Evolutionary conservation across 2,888 invertebrate genomes (phyloP).

Genomic region (Sphaeridia pumilis): DNA sequence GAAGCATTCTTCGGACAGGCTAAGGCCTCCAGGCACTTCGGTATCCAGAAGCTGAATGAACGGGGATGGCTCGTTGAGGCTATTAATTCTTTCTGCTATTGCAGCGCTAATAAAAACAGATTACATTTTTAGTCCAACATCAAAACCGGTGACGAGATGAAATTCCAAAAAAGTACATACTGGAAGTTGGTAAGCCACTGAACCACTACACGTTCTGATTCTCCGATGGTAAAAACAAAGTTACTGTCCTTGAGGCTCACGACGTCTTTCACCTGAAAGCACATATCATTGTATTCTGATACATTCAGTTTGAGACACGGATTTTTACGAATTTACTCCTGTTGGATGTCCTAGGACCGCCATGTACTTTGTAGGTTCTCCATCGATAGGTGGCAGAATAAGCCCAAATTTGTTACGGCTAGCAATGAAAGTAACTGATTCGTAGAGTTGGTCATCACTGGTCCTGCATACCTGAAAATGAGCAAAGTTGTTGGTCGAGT

Average conservation of each 20-base stretch:
- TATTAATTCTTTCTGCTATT: constrained; percentile 6
- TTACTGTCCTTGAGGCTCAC: no score
- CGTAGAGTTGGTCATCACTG: no score
- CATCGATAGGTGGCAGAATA: constrained; percentile 31
- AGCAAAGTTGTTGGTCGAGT: no score
- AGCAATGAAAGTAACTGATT: constrained; percentile 21
- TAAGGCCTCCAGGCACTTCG: constrained; percentile 26
- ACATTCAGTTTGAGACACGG: no score
- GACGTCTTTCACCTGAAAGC: no score
- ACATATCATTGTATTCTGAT: no score
- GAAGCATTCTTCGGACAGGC: constrained; percentile 27
- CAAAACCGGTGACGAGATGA: not conserved
- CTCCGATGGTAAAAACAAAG: constrained; percentile 28
- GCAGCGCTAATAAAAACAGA: not conserved
- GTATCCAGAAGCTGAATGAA: constrained; percentile 23
- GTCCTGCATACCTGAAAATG: no score
- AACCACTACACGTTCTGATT: constrained; percentile 22
- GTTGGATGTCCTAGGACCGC: constrained; percentile 29
- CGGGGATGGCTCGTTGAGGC: constrained; percentile 24
- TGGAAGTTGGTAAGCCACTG: constrained; percentile 22
- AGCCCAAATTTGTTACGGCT: constrained; percentile 29
- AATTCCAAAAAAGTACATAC: not conserved
- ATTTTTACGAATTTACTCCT: constrained; percentile 2
- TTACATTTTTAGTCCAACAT: not conserved
- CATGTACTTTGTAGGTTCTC: constrained; percentile 34